Evolutionary conservation across 2,797 vertebrate genomes (phyloP).

Genomic region (Uromys caudimaculatus): DNA sequence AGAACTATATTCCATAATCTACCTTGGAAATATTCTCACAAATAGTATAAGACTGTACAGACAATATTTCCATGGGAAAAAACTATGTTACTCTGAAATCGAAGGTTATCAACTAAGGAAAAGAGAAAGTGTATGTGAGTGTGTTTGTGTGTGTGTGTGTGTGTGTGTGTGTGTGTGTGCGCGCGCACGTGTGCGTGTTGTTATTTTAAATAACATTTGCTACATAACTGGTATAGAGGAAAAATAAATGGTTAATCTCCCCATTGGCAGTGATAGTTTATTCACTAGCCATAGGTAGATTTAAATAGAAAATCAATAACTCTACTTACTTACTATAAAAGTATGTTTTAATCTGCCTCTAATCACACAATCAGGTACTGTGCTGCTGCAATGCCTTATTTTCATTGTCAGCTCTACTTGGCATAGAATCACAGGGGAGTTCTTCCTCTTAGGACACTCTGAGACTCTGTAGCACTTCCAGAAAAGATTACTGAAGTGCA

Average conservation of each 20-base stretch:
- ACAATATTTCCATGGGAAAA: background rate
- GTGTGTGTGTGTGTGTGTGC: background rate
- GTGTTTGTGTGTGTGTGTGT: background rate
- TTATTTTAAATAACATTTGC: constrained; percentile 12
- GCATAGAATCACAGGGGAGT: background rate
- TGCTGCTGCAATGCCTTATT: too few relatives aligned
- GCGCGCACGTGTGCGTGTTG: background rate
- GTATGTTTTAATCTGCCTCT: background rate
- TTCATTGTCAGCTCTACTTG: background rate
- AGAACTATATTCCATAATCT: background rate
- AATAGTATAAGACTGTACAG: background rate
- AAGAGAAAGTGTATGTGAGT: background rate
- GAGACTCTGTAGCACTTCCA: background rate
- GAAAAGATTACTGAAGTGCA: background rate
- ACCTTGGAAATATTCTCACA: background rate
- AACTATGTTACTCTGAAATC: background rate
- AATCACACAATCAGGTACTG: background rate
- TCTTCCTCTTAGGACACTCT: background rate
- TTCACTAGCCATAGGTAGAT: background rate
- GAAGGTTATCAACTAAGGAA: background rate
- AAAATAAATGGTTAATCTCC: background rate
- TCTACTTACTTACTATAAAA: background rate
- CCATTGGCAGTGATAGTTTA: background rate
- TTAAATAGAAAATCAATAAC: background rate
- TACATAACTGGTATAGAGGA: background rate